phyloP scores from a whole-genome alignment of 2,113 vertebrate species.

The Bubo blakistoni region DNA sequence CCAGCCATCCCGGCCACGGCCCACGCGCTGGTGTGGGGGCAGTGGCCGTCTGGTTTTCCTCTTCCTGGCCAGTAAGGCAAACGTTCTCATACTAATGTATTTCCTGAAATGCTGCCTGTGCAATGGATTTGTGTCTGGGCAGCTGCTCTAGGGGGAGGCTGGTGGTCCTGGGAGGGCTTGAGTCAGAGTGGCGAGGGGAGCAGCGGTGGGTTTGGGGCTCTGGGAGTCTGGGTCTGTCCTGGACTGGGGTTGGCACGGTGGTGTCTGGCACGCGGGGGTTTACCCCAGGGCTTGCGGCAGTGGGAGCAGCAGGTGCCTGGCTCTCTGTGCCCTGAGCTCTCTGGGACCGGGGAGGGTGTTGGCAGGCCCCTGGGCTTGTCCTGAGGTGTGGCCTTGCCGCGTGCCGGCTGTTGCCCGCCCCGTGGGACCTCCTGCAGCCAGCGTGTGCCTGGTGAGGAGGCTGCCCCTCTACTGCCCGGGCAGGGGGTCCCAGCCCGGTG shows the following conservation, averaged over 20 bases:
- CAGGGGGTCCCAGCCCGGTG: fast-evolving
- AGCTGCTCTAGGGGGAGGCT: not conserved
- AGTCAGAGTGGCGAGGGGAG: fast-evolving
- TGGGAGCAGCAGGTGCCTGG: fast-evolving
- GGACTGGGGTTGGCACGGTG: fast-evolving
- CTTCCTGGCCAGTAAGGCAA: not conserved
- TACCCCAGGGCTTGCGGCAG: not conserved
- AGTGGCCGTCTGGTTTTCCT: not conserved
- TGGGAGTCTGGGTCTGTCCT: not conserved
- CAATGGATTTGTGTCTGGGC: fast-evolving
- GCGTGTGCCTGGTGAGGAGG: not conserved
- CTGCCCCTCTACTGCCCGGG: too few relatives aligned
- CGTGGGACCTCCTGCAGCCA: not conserved
- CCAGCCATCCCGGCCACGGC: not conserved
- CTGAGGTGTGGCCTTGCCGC: fast-evolving
- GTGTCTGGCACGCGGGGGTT: fast-evolving
- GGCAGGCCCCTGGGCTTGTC: fast-evolving
- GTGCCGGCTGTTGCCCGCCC: not conserved
- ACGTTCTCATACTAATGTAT: not conserved
- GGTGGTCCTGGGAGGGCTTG: not conserved
- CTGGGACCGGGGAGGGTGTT: not conserved
- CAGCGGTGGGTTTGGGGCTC: fast-evolving
- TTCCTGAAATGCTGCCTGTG: not conserved
- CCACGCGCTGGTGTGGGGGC: not conserved
- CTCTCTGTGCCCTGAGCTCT: not conserved